These are phyloP conservation scores for Hycleus phaleratus DNA, from an alignment of 1,140 invertebrate species.

Conservation along the genomic window DNA sequence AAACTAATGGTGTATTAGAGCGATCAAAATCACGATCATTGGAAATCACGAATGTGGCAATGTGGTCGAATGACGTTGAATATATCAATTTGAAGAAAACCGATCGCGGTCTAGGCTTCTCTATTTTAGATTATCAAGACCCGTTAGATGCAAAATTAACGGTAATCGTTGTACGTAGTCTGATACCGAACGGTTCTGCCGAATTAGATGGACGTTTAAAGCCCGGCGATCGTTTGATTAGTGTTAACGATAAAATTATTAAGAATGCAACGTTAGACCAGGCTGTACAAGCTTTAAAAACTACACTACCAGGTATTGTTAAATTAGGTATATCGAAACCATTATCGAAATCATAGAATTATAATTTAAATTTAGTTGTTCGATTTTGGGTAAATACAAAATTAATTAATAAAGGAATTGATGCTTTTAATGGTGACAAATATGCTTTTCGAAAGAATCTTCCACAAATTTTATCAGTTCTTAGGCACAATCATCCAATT, in stretches of 20 bases:
- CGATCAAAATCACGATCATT: constrained; percentile 81
- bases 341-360: constrained; percentile 35
- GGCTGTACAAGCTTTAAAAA: constrained; percentile 83
- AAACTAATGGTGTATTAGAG: constrained; percentile 37
- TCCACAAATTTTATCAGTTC: no score
- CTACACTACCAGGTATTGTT: constrained; percentile 74
- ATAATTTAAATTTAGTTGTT: no score
- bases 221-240: constrained; percentile 68
- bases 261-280: constrained; percentile 84
- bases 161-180: constrained; percentile 87
- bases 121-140: constrained; percentile 90
- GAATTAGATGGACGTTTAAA: constrained; percentile 81
- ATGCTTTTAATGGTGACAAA: no score
- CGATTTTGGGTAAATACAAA: no score
- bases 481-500: no score
- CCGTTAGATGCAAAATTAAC: constrained; percentile 80
- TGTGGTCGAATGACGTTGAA: constrained; percentile 87
- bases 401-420: no score
- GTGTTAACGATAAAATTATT: constrained; percentile 42
- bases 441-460: no score
- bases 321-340: constrained; percentile 80
- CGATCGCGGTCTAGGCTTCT: constrained; percentile 88
- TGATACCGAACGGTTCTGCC: constrained; percentile 87
- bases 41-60: constrained; percentile 81
- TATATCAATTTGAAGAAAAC: constrained; percentile 81